phyloP scores from a whole-genome alignment of 2,113 vertebrate genomes.

The Leucopternis melanops region DNA sequence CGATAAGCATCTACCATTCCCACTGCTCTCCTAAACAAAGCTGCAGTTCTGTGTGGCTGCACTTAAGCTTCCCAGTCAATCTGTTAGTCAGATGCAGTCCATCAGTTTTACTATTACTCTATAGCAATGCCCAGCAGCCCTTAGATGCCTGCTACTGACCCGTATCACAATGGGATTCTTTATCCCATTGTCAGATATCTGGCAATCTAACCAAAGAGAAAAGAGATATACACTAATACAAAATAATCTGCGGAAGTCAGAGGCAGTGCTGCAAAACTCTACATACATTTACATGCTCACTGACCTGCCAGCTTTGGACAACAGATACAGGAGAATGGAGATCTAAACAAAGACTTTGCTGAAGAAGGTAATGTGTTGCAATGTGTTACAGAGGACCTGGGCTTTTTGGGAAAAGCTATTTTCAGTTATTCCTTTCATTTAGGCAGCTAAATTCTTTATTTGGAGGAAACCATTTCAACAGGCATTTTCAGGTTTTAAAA shows the following conservation, averaged over 20 bases:
- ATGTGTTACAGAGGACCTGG: neutral
- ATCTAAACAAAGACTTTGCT: neutral
- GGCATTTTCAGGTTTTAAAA: neutral
- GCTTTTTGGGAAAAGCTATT: neutral
- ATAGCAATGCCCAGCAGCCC: neutral
- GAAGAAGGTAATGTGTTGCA: neutral
- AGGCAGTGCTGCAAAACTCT: neutral
- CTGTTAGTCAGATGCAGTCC: neutral
- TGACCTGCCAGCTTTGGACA: neutral
- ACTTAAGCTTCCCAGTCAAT: neutral
- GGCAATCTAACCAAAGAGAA: neutral
- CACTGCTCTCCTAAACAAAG: neutral
- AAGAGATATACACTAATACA: neutral
- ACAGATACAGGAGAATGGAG: neutral
- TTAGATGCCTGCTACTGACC: neutral
- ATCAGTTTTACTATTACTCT: neutral
- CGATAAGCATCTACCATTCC: neutral
- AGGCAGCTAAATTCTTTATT: neutral
- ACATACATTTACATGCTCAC: neutral
- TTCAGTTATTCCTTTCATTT: neutral
- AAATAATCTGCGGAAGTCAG: neutral
- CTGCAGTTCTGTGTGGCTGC: neutral
- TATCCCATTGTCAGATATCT: neutral
- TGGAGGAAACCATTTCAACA: neutral
- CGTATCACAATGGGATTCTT: neutral